Evolutionary conservation across 92 coral and sea anemone species (phyloP).

Genomic region (Paragorgia papillata): DNA sequence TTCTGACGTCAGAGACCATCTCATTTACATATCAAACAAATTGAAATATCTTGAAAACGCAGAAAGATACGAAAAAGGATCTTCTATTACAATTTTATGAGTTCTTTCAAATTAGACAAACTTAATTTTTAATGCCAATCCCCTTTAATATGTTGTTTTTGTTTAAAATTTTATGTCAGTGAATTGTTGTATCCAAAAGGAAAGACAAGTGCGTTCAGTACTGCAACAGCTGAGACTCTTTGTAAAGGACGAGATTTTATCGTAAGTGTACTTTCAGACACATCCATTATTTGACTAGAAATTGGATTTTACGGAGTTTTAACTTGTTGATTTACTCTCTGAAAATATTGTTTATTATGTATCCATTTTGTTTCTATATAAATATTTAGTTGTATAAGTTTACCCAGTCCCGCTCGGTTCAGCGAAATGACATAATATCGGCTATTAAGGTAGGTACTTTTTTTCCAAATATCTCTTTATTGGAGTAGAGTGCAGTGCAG

Average conservation of each 20-base stretch:
- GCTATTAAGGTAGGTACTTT: conserved; percentile 92
- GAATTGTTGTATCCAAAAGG: conserved; percentile 90
- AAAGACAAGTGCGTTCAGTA: conserved; percentile 85
- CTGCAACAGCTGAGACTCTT: conserved; percentile 79
- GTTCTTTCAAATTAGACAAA: too few relatives aligned
- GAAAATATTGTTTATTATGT: too few relatives aligned
- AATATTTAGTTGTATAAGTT: conserved; percentile 82
- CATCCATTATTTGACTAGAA: not conserved
- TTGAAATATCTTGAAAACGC: too few relatives aligned
- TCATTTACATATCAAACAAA: too few relatives aligned
- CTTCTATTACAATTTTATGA: too few relatives aligned
- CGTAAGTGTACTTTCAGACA: conserved; percentile 58
- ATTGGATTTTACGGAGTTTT: not conserved
- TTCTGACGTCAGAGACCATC: too few relatives aligned
- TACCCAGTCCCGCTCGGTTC: conserved; percentile 81
- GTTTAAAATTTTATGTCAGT: too few relatives aligned
- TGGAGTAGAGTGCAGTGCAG: too few relatives aligned
- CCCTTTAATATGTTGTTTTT: too few relatives aligned
- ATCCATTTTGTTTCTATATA: not conserved
- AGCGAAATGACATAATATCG: conserved; percentile 81
- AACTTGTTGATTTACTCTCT: not conserved
- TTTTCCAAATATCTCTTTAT: too few relatives aligned
- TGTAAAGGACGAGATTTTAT: conserved; percentile 95
- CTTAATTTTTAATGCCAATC: too few relatives aligned
- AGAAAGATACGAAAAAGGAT: too few relatives aligned